Evolutionary conservation across 1,140 invertebrate genomes (phyloP).

Genomic region (Drosophila ohnishii): DNA sequence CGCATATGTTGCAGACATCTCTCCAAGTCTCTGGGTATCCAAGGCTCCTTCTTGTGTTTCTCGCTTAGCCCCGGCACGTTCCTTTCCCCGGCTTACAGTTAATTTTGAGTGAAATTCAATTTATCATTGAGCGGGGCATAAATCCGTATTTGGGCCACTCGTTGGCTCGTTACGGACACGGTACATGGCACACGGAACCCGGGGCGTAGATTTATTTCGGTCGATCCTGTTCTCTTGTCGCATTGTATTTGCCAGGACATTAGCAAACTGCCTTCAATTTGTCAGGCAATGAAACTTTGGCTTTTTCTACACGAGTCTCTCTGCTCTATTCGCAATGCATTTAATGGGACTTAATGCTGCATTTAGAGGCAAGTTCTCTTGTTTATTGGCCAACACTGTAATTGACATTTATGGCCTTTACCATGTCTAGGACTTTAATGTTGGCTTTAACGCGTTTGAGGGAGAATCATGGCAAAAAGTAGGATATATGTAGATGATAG

Average conservation of each 20-base stretch:
- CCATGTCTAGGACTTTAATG: constrained; percentile 53
- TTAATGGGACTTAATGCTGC: constrained; percentile 61
- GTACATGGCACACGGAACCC: constrained; percentile 16
- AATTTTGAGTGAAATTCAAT: constrained; percentile 81
- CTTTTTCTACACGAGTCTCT: background rate
- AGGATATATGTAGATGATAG: constrained; percentile 25
- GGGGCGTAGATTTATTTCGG: constrained; percentile 59
- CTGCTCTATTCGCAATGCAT: constrained; percentile 56
- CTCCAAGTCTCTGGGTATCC: constrained; percentile 11
- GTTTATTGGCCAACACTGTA: constrained; percentile 49
- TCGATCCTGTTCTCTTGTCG: constrained; percentile 49
- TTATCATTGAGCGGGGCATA: constrained; percentile 75
- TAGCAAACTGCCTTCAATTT: constrained; percentile 64
- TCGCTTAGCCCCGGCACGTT: constrained; percentile 52
- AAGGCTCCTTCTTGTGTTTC: constrained; percentile 2
- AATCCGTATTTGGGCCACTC: constrained; percentile 70
- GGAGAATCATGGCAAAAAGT: background rate
- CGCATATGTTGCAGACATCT: constrained; percentile 66
- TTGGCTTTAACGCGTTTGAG: constrained; percentile 33
- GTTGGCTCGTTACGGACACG: constrained; percentile 53
- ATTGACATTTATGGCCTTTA: constrained; percentile 71
- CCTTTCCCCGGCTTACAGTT: constrained; percentile 67
- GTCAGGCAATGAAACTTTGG: constrained; percentile 44
- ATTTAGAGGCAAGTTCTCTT: constrained; percentile 27
- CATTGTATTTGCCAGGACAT: constrained; percentile 58